These are phyloP conservation scores for Xanthostigma xanthostigma DNA, from an alignment of 2,888 invertebrate species.

Conservation along the genomic window DNA sequence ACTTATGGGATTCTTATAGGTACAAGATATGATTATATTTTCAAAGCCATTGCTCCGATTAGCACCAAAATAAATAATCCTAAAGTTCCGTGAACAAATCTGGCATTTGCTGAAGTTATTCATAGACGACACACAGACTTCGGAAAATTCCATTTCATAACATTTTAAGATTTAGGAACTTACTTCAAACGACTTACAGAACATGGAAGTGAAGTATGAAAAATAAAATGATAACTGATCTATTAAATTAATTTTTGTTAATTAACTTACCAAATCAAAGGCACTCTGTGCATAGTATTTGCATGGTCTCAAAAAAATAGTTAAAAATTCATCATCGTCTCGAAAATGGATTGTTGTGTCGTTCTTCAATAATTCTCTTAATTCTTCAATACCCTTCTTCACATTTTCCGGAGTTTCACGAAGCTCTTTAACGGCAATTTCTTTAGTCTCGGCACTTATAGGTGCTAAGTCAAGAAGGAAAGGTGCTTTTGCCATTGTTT, in stretches of 20 bases:
- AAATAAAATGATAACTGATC: neutral
- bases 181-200: no score
- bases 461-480: conserved; percentile 45
- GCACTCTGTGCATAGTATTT: conserved; percentile 77
- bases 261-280: conserved; percentile 48
- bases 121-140: no score
- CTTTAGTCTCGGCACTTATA: conserved; percentile 38
- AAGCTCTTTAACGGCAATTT: conserved; percentile 34
- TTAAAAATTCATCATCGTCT: conserved; percentile 62
- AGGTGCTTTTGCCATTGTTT: conserved; percentile 25
- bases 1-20: no score
- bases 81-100: no score
- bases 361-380: conserved; percentile 46
- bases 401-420: conserved; percentile 5
- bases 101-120: no score
- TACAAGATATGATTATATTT: no score
- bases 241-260: neutral
- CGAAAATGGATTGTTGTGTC: conserved; percentile 48
- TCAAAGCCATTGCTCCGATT: no score
- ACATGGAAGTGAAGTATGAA: no score
- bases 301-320: conserved; percentile 66
- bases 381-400: conserved; percentile 34
- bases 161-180: no score
- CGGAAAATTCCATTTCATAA: no score
- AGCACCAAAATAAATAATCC: no score